Conservation (phyloP, 2,888 invertebrate genomes). For the Cheilosia vernalis region DNA sequence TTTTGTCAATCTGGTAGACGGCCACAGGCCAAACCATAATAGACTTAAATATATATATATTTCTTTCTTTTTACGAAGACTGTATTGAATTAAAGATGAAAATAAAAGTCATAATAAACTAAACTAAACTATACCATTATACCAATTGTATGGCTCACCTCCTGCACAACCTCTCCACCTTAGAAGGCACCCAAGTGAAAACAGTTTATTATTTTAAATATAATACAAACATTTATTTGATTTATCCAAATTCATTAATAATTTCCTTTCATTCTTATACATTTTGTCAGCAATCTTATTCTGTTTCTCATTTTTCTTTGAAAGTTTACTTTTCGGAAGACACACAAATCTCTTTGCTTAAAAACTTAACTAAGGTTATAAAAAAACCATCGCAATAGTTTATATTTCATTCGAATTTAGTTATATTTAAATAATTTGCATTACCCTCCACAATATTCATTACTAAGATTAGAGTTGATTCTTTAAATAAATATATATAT, state of each 20-base stretch:
- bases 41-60: too few relatives aligned
- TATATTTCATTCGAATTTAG: not conserved
- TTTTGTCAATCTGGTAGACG: too few relatives aligned
- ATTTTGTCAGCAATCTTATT: not conserved
- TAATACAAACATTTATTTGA: constrained; percentile 73
- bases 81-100: too few relatives aligned
- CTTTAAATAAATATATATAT: not conserved
- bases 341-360: constrained; percentile 59
- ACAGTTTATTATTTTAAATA: constrained; percentile 26
- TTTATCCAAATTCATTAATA: constrained; percentile 45
- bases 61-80: too few relatives aligned
- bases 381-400: constrained; percentile 37
- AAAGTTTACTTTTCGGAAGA: constrained; percentile 69
- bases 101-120: too few relatives aligned
- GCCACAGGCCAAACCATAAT: too few relatives aligned
- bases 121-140: too few relatives aligned
- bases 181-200: not conserved
- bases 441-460: not conserved
- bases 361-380: constrained; percentile 51
- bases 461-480: not conserved
- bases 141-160: not conserved
- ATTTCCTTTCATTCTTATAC: constrained; percentile 37
- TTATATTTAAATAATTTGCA: not conserved
- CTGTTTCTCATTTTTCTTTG: constrained; percentile 26
- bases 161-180: too few relatives aligned